Percentiles rank a stretch among this genome's conserved stretches.
phyloP scores from a whole-genome alignment of 2,797 vertebrate species.

The Poecilia velifera region DNA sequence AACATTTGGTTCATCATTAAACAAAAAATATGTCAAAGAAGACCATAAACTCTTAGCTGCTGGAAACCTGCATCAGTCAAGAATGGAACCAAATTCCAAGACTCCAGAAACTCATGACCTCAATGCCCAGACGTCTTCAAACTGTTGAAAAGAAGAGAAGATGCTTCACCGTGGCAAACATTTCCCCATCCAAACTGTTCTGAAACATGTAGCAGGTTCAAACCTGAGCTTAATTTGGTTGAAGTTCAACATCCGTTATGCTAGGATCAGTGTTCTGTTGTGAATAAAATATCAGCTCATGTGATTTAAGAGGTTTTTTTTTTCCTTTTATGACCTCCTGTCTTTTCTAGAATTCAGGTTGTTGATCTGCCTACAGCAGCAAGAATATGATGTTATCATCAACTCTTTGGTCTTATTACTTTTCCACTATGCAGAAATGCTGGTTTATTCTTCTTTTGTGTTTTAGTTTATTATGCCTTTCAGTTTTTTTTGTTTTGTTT shows the following conservation, averaged over 20 bases:
- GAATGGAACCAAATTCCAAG: neutral
- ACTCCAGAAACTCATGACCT: neutral
- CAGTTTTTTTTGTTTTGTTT: neutral
- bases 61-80: neutral
- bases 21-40: neutral
- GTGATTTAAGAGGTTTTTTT: neutral
- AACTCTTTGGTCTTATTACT: neutral
- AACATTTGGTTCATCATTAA: neutral
- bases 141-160: neutral
- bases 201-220: neutral
- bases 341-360: neutral
- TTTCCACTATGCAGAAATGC: neutral
- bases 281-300: neutral
- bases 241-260: neutral
- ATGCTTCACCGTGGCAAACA: neutral
- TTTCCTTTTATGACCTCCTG: neutral
- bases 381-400: neutral
- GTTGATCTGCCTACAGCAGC: neutral
- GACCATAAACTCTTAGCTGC: too few species aligned
- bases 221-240: neutral
- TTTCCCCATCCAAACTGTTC: neutral
- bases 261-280: neutral
- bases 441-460: neutral
- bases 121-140: neutral
- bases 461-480: neutral